phyloP scores from a whole-genome alignment of 37 sponge, comb jelly and placozoan species.

The Oscarella lobularis region DNA sequence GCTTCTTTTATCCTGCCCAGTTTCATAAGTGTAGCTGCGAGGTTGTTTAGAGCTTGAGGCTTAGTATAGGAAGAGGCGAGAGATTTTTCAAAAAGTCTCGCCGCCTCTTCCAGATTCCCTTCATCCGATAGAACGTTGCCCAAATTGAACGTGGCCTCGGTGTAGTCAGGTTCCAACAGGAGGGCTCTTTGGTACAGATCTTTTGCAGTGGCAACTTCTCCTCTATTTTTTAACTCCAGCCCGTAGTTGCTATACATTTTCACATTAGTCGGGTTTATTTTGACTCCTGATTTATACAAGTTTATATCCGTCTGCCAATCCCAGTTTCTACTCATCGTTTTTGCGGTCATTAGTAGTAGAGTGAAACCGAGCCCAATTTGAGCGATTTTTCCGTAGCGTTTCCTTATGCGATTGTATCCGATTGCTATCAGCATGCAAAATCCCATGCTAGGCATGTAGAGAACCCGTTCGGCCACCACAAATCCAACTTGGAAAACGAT shows the following conservation, averaged over 20 bases:
- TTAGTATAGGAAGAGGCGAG: conserved; percentile 30
- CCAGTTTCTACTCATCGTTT: conserved; percentile 49
- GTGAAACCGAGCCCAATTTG: conserved; percentile 3
- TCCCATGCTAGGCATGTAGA: conserved; percentile 78
- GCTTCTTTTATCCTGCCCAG: conserved; percentile 39
- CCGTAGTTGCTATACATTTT: conserved; percentile 81
- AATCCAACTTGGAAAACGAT: conserved; percentile 68
- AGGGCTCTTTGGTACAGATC: conserved; percentile 38
- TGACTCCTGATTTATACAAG: conserved; percentile 65
- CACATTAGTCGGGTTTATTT: conserved; percentile 54
- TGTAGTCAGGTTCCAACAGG: conserved; percentile 61
- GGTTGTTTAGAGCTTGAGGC: conserved; percentile 67
- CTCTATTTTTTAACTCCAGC: conserved; percentile 53
- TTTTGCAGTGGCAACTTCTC: conserved; percentile 35
- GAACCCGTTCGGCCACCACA: conserved; percentile 76
- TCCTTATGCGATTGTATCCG: conserved; percentile 21
- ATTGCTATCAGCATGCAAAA: conserved; percentile 48
- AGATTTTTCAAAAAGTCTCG: conserved; percentile 39
- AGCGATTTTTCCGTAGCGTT: neutral
- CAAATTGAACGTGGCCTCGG: conserved; percentile 68
- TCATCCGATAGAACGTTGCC: conserved; percentile 68
- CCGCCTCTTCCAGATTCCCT: conserved; percentile 30
- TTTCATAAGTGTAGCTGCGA: conserved; percentile 66
- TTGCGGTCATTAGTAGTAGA: conserved; percentile 25
- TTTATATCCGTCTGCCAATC: conserved; percentile 69